These are phyloP conservation scores for Lordiphosa fenestrarum DNA, from an alignment of 2,888 invertebrate species.

Conservation along the genomic window DNA sequence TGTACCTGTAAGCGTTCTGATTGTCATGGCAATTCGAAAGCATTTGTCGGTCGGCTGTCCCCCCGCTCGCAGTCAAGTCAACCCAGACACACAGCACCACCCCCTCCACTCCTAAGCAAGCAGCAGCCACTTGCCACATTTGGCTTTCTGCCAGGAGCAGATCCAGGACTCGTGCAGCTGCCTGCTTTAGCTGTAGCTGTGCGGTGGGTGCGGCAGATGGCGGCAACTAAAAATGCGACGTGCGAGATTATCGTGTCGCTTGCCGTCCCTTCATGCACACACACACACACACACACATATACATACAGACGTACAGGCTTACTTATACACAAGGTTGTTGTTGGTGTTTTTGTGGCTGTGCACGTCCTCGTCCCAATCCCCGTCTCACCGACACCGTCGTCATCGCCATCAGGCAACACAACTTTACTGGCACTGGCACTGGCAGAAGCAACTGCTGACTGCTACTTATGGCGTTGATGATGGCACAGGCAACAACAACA, in stretches of 20 bases:
- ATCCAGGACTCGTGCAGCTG: constrained; percentile 30
- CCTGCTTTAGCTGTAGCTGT: constrained; percentile 25
- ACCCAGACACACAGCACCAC: constrained; percentile 32
- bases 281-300: no score
- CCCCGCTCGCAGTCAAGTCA: constrained; percentile 27
- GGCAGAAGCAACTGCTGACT: constrained; percentile 43
- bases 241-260: constrained; percentile 76
- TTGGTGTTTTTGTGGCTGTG: constrained; percentile 61
- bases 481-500: constrained; percentile 60
- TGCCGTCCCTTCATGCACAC: constrained; percentile 46
- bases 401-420: constrained; percentile 46
- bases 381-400: constrained; percentile 27
- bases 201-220: constrained; percentile 44
- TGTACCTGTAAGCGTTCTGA: constrained; percentile 70
- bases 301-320: constrained; percentile 21
- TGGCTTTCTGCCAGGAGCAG: constrained; percentile 67
- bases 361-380: constrained; percentile 24
- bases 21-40: constrained; percentile 79
- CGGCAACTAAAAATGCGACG: constrained; percentile 75
- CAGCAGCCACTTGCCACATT: constrained; percentile 70
- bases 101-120: constrained; percentile 16
- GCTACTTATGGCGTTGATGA: constrained; percentile 73
- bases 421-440: constrained; percentile 48
- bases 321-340: constrained; percentile 41
- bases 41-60: constrained; percentile 73